These are phyloP conservation scores for Rhopalosiphum maidis DNA, from an alignment of 1,140 invertebrate species.

Conservation along the genomic window DNA sequence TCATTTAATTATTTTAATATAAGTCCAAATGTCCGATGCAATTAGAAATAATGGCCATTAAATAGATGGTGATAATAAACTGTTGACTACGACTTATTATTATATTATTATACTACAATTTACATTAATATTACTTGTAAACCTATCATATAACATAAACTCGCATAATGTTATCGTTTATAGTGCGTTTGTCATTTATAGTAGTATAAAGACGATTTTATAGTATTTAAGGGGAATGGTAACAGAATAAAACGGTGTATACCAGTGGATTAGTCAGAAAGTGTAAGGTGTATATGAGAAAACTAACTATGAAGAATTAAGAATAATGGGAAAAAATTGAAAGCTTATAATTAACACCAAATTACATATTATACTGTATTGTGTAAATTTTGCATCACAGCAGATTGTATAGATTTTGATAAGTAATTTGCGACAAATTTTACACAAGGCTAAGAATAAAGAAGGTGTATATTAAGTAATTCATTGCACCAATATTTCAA, in stretches of 20 bases:
- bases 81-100: neutral
- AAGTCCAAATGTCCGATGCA: neutral
- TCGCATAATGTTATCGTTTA: neutral
- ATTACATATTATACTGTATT: neutral
- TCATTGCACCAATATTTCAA: neutral
- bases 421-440: neutral
- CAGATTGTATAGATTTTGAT: neutral
- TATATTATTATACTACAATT: neutral
- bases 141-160: neutral
- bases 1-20: neutral
- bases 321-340: neutral
- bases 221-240: neutral
- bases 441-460: neutral
- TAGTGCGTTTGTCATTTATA: neutral
- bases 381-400: neutral
- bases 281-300: no score
- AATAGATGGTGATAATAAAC: neutral
- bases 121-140: neutral
- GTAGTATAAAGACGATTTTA: neutral
- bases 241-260: neutral
- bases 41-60: neutral
- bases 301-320: no score
- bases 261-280: neutral
- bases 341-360: neutral
- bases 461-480: slow-evolving; percentile 1